Base-by-base conservation (phyloP, 1,140 invertebrate species). In the Pentalonia nigronervosa region DNA sequence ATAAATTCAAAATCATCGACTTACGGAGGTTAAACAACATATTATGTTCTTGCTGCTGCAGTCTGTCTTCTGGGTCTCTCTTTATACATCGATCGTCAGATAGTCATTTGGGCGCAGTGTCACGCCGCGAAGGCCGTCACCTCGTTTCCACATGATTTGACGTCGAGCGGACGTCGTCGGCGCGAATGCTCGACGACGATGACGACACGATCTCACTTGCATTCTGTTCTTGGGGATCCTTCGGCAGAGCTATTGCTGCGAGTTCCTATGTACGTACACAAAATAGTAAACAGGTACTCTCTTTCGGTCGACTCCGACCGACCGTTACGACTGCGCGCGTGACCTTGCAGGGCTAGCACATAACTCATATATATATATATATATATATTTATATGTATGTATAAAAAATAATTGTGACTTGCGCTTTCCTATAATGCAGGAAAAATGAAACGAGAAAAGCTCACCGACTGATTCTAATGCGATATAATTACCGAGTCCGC, bases 111-210 rank as follows among this genome's bases (percentile, higher is more conserved):
- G 30, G 36, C 83, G 30, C 86, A 17, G 50, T 25, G 21, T n/a
- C 48, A 34, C 23, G 23, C 53, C 88, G 34, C 88, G 50, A 60
- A 90, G 53, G 50, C n/a, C 87, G 88, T 1, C 47, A 45, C 45
- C 47, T 83, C 67, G 34, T 92, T 92, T 92, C 91, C 91, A 83
- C 76, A 84, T 41, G 91, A 92, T 56, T 92, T 92, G 47, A 84
- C 76, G 47, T 34, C 81, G 47, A 45, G n/a, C 91, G 81, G 89
- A 90, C 89, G 87, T 50, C 47, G 45, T 50, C 47, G 45, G 23
- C 45, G 88, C 48, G n/a, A 53, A 53, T 76, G 60, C 23, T 36
- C 53, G 30, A 21, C 53, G 53, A 90, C 88, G 34, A 30, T n/a
- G 21, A 53, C 41, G 34, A 89, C 23, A 88, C 30, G 48, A 88